Conservation (phyloP, 2,113 vertebrate species). For the Camarhynchus parvulus region DNA sequence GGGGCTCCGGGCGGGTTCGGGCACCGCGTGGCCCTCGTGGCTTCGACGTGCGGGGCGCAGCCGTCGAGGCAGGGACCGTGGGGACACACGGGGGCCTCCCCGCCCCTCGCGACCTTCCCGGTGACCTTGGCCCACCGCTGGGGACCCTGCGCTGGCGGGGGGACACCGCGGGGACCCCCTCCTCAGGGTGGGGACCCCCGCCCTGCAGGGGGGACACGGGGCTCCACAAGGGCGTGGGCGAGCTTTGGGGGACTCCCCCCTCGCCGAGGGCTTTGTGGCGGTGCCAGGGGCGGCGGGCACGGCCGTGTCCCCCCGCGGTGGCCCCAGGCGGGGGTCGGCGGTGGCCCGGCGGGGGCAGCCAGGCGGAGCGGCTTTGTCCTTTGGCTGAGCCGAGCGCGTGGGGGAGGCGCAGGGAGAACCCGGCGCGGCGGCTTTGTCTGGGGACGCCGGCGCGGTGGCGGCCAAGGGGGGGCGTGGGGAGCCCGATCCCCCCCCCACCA, state of each 20-base stretch:
- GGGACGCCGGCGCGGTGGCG: neutral
- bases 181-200: neutral
- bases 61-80: neutral
- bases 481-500: neutral
- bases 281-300: neutral
- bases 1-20: neutral
- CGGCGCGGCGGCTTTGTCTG: constrained; percentile 35
- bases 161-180: neutral
- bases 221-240: neutral
- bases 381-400: neutral
- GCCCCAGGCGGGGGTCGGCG: neutral
- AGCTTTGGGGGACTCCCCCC: neutral
- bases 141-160: neutral
- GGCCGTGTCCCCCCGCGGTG: neutral
- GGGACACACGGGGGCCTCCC: neutral
- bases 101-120: neutral
- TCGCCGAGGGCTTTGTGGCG: accelerated
- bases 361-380: constrained; percentile 49
- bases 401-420: constrained; percentile 1
- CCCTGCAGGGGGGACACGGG: accelerated
- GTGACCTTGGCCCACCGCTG: neutral
- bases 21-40: accelerated
- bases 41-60: neutral
- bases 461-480: neutral
- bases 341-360: neutral